These are phyloP conservation scores for Abrostola triplasia DNA, from an alignment of 2,888 invertebrate genomes.

Conservation along the genomic window DNA sequence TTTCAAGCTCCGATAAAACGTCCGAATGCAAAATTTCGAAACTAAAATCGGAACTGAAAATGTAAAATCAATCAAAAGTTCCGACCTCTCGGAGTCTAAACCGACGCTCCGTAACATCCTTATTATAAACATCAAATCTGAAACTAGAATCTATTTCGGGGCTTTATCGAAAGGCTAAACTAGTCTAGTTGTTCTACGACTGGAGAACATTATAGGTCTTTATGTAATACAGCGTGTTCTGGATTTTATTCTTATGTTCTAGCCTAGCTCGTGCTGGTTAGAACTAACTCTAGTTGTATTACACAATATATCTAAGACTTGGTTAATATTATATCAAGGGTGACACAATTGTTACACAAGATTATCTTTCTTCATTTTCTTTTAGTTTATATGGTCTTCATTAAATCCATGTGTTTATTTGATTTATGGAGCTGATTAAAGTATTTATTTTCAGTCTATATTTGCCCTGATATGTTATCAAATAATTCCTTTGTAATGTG, in stretches of 20 bases:
- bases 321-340: conserved; percentile 41
- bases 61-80: too few relatives aligned
- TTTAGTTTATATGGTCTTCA: conserved; percentile 8
- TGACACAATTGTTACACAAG: conserved; percentile 27
- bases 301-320: conserved; percentile 16
- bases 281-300: conserved; percentile 39
- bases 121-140: too few relatives aligned
- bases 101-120: too few relatives aligned
- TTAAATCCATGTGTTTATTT: conserved; percentile 11
- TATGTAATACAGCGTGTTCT: too few relatives aligned
- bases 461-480: conserved; percentile 10
- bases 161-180: too few relatives aligned
- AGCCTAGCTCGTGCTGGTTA: conserved; percentile 25
- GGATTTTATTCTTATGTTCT: background rate
- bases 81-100: too few relatives aligned
- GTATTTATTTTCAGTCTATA: conserved; percentile 6
- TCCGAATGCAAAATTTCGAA: too few relatives aligned
- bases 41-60: too few relatives aligned
- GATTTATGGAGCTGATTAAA: conserved; percentile 21
- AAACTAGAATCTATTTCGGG: too few relatives aligned
- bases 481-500: conserved; percentile 4
- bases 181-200: too few relatives aligned
- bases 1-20: too few relatives aligned
- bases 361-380: conserved; percentile 28
- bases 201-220: too few relatives aligned